Evolutionary conservation across 2,888 invertebrate species (phyloP).

Genomic region (Monochamus alternatus): DNA sequence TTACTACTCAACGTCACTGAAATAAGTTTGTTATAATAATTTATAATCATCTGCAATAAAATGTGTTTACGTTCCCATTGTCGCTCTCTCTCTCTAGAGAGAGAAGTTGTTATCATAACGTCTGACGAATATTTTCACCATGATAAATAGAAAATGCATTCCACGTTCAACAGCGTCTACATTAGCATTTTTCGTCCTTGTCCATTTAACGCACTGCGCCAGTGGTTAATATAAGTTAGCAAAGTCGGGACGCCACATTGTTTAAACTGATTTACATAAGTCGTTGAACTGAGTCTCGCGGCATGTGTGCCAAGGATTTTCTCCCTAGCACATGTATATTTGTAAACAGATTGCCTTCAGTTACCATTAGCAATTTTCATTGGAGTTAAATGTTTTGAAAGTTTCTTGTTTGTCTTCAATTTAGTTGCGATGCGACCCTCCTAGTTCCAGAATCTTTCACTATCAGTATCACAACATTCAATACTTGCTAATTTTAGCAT

Average conservation of each 20-base stretch:
- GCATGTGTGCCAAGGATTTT: constrained; percentile 47
- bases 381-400: too few species aligned
- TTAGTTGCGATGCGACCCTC: too few species aligned
- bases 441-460: too few species aligned
- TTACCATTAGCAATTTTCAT: not conserved
- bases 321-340: constrained; percentile 5
- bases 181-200: constrained; percentile 14
- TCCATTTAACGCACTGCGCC: constrained; percentile 6
- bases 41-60: not conserved
- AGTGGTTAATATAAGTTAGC: constrained; percentile 17
- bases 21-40: not conserved
- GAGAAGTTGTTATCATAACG: not conserved
- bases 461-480: too few species aligned
- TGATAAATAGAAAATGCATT: constrained; percentile 21
- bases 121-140: constrained; percentile 4
- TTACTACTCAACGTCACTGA: not conserved
- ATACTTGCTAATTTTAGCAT: too few species aligned
- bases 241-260: constrained; percentile 5
- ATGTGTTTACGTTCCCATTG: not conserved
- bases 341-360: constrained; percentile 9
- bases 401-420: too few species aligned
- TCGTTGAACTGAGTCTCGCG: constrained; percentile 47
- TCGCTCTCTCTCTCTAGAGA: not conserved
- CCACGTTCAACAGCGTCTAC: not conserved
- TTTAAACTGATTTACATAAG: constrained; percentile 34